Conservation (phyloP, 2,113 vertebrate species). For the Trogon melanurus region DNA sequence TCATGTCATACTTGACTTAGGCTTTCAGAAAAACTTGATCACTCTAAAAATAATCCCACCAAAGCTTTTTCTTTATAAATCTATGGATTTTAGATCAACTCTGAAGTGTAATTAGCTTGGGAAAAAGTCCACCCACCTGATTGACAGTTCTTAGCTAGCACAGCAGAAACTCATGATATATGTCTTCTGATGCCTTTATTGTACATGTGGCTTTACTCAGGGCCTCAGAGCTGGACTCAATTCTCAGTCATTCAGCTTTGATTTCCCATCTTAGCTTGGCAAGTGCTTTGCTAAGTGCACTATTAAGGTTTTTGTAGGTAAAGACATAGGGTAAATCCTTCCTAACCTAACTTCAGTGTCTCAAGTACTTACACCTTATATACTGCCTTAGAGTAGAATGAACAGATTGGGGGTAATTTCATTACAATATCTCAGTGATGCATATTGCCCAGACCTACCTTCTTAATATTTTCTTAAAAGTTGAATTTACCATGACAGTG, state of each 20-base stretch:
- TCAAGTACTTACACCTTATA: not conserved
- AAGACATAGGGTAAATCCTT: not conserved
- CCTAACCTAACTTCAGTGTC: not conserved
- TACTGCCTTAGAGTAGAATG: not conserved
- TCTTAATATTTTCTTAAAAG: slow-evolving; percentile 8
- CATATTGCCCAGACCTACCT: not conserved
- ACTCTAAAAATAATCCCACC: slow-evolving; percentile 36
- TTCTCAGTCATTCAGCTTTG: not conserved
- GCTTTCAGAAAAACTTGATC: slow-evolving; percentile 7
- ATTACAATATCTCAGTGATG: not conserved
- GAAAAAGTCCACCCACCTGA: not conserved
- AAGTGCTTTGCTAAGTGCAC: not conserved
- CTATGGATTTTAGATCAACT: slow-evolving; percentile 17
- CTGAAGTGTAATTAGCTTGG: slow-evolving; percentile 28
- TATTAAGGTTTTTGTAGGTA: not conserved
- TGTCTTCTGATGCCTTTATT: not conserved
- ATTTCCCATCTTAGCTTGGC: not conserved
- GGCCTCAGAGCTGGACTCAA: not conserved
- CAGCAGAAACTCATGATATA: not conserved
- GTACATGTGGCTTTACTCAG: not conserved
- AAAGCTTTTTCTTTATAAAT: slow-evolving; percentile 32
- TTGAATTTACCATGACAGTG: not conserved
- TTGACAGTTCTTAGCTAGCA: not conserved
- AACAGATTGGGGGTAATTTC: not conserved
- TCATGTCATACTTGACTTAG: slow-evolving; percentile 36